These are phyloP conservation scores for Allacma fusca DNA, from an alignment of 2,888 invertebrate species.

Conservation along the genomic window DNA sequence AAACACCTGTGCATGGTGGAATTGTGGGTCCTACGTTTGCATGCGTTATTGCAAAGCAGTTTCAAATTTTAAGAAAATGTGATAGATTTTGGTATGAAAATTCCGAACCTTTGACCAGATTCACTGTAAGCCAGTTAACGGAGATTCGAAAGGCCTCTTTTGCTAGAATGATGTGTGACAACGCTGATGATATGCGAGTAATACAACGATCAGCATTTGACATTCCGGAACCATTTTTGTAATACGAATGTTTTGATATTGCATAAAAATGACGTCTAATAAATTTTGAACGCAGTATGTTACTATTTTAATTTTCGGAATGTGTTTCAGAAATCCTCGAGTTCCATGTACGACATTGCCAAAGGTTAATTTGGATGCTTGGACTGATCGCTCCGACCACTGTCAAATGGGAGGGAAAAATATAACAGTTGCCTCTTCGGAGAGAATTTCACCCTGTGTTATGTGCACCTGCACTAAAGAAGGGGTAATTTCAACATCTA, in stretches of 20 bases:
- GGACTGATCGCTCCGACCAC: constrained; percentile 64
- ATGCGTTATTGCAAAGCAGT: constrained; percentile 70
- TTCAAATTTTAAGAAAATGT: constrained; percentile 66
- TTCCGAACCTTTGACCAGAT: constrained; percentile 65
- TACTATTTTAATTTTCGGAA: constrained; percentile 2
- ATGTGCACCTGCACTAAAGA: constrained; percentile 68
- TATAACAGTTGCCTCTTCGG: constrained; percentile 65
- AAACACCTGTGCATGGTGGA: constrained; percentile 68
- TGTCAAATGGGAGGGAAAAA: constrained; percentile 65
- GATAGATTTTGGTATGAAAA: constrained; percentile 71
- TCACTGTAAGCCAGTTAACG: constrained; percentile 74
- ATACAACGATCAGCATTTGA: constrained; percentile 68
- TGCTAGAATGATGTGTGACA: constrained; percentile 68
- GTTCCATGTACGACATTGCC: constrained; percentile 64
- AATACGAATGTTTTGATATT: no score
- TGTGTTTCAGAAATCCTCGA: constrained; percentile 63
- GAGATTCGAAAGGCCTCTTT: constrained; percentile 75
- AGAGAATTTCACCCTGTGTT: constrained; percentile 66
- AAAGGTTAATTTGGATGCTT: constrained; percentile 63
- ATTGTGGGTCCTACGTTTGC: constrained; percentile 70
- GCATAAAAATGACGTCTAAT: no score
- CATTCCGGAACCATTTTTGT: constrained; percentile 67
- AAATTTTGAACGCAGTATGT: no score
- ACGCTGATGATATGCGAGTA: constrained; percentile 66
- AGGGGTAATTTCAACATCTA: no score